Evolutionary conservation across 2,888 invertebrate genomes (phyloP), one percentile per base, ranked within the genome.

Genomic region (Plusia festucae): DNA sequence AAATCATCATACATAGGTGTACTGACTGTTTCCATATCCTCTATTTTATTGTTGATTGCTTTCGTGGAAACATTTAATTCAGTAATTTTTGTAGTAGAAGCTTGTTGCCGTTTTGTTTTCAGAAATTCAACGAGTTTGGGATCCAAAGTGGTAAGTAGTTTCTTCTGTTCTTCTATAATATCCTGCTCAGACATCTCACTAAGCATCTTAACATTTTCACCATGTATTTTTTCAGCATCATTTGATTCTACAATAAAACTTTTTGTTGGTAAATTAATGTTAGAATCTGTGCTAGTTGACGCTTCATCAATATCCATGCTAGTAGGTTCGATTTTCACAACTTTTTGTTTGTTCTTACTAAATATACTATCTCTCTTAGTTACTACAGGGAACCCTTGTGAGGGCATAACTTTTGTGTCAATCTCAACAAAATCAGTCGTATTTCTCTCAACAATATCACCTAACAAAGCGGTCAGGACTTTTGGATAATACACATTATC

Each of bases 101-200:
- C 59, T 82, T 84, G 58, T 71, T 86, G 86, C 58, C 88, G 79
- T 81, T 89, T 88, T 80, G 90, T 77, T 93, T 94, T 91, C 83
- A 98, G 90, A 91, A 97, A 98, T 55, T 96, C 94, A 8, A 98
- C 85, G 46, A 97, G 87, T 58, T 96, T 96, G 5, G 97, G 97
- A 89, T 97, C 97, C 81, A 97, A 85, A 54, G 86, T 95, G 13
- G 88, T 78, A 11, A 98, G 82, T 22, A 99, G 90, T 81, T 97
- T 96, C 71, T 96, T 91, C 73, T 96, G 96, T 87, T 98, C 98
- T 60, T 96, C 95, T 16, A 97, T 81, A 78, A 99, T 98, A 81
- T 98, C 97, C 60, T 96, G 95, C 75, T 96, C 93, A 1, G 96
- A 95, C 97, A 99, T 97, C 83, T 95, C 90, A 49, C 94, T 93